These are phyloP conservation scores for Beaufortia kweichowensis DNA, from an alignment of 2,113 vertebrate genomes.

Conservation along the genomic window DNA sequence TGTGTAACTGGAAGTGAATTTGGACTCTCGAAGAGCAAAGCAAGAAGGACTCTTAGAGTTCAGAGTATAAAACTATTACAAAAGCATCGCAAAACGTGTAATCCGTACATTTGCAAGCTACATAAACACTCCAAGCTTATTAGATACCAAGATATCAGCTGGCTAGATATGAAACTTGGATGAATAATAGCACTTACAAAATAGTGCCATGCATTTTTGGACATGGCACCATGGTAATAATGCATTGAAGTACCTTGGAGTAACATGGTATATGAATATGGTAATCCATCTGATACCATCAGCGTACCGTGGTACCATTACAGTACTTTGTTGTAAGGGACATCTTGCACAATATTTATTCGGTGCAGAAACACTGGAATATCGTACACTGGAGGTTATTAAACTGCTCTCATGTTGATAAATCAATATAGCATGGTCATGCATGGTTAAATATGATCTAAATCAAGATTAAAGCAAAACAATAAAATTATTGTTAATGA, in stretches of 20 bases:
- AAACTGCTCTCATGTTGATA: constrained; percentile 46
- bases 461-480: constrained; percentile 55
- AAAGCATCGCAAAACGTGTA: constrained; percentile 11
- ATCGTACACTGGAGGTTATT: constrained; percentile 47
- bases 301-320: neutral
- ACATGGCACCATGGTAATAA: constrained; percentile 9
- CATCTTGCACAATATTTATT: constrained; percentile 10
- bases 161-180: constrained; percentile 22
- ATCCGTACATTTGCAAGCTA: constrained; percentile 27
- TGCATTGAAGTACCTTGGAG: constrained; percentile 12
- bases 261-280: constrained; percentile 11
- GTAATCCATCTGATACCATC: constrained; percentile 9
- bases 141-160: constrained; percentile 25
- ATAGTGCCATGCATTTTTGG: constrained; percentile 2
- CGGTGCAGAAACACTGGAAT: constrained; percentile 34
- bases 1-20: neutral
- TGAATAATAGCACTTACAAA: constrained; percentile 26
- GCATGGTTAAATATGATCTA: constrained; percentile 52
- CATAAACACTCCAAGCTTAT: constrained; percentile 27
- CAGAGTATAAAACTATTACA: constrained; percentile 50
- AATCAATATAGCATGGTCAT: constrained; percentile 59
- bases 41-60: constrained; percentile 49
- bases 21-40: constrained; percentile 33
- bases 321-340: constrained; percentile 13
- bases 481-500: constrained; percentile 51